Conservation (phyloP, 2,888 invertebrate genomes). For the Acanthacorydalis orientalis region DNA sequence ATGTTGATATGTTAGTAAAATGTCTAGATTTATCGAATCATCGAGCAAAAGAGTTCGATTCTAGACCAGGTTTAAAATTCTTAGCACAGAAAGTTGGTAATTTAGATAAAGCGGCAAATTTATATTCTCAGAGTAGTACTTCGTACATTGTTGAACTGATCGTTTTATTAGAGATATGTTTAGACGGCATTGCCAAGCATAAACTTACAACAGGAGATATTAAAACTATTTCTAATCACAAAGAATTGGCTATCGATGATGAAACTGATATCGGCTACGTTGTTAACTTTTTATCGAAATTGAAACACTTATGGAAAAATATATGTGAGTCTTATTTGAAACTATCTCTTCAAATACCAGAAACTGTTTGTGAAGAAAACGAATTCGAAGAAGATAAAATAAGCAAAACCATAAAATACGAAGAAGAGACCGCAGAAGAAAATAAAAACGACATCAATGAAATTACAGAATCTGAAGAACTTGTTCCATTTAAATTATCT, state of each 20-base stretch:
- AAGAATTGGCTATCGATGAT: constrained; percentile 5
- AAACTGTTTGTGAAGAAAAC: constrained; percentile 9
- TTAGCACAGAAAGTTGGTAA: constrained; percentile 84
- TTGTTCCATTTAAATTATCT: constrained; percentile 2
- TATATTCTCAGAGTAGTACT: constrained; percentile 85
- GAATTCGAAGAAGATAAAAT: constrained; percentile 5
- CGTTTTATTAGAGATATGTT: constrained; percentile 68
- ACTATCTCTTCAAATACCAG: constrained; percentile 22
- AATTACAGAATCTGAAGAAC: constrained; percentile 9
- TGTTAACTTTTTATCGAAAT: constrained; percentile 22
- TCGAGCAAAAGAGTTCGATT: constrained; percentile 74
- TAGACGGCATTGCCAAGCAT: constrained; percentile 50
- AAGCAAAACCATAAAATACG: background rate
- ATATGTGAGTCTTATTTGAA: constrained; percentile 25
- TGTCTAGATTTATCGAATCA: constrained; percentile 69
- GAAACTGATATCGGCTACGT: constrained; percentile 20
- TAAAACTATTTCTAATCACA: constrained; percentile 39
- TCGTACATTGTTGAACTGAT: constrained; percentile 83
- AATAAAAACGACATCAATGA: constrained; percentile 7
- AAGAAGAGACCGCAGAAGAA: constrained; percentile 3
- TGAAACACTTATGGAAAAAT: constrained; percentile 24
- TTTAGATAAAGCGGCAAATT: constrained; percentile 69
- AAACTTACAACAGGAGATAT: constrained; percentile 42
- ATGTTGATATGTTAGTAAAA: constrained; percentile 53
- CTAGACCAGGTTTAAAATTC: constrained; percentile 82